phyloP scores from a whole-genome alignment of 2,797 vertebrate species.

The Silurus aristotelis region DNA sequence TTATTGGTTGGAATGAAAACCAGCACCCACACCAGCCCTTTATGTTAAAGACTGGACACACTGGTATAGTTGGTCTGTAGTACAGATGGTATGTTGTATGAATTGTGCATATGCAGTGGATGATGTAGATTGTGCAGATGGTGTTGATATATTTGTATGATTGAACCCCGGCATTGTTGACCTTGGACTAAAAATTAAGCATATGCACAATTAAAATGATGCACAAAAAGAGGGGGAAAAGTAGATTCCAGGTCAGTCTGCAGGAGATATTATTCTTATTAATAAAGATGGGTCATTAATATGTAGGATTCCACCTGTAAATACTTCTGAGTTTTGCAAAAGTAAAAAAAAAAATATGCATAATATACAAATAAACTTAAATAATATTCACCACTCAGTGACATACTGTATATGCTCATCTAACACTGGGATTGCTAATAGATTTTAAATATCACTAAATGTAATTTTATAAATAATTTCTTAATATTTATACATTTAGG shows the following conservation, averaged over 20 bases:
- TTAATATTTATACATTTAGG: not conserved
- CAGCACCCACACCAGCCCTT: too few relatives aligned
- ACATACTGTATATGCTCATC: not conserved
- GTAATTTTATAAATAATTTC: not conserved
- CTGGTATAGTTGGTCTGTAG: too few relatives aligned
- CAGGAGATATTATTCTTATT: not conserved
- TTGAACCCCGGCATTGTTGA: not conserved
- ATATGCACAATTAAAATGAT: not conserved
- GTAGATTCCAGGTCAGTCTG: not conserved
- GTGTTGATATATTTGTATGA: constrained; percentile 10
- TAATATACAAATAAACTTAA: too few relatives aligned
- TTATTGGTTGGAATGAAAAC: too few relatives aligned
- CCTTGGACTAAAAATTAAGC: not conserved
- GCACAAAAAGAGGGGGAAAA: not conserved
- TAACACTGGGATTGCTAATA: not conserved
- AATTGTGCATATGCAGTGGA: too few relatives aligned
- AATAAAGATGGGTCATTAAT: not conserved
- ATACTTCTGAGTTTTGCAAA: not conserved
- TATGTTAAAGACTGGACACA: too few relatives aligned
- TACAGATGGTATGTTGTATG: too few relatives aligned
- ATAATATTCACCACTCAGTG: not conserved
- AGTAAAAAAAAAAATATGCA: too few relatives aligned
- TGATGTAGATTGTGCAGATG: too few relatives aligned
- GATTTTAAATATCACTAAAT: not conserved
- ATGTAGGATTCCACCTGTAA: not conserved